Evolutionary conservation across 2,888 invertebrate genomes (phyloP), one percentile per base, ranked within the genome.

Genomic region (Prenolepis imparis): DNA sequence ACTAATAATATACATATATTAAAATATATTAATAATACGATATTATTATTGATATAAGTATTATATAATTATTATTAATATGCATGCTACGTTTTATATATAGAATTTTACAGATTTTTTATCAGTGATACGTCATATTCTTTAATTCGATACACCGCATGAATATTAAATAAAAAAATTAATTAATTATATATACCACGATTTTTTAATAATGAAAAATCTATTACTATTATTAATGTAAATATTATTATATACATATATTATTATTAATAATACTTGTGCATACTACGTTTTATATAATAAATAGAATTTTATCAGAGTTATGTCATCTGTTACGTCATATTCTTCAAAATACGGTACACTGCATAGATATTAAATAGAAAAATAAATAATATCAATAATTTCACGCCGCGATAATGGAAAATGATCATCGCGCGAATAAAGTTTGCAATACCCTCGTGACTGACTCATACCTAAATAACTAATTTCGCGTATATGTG

Each of bases 341-440:
- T 36, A 57, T 55, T 28, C 36, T 15, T 5, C 15, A 6, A 28
- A 28, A 2, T 8, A 36, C 1, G 48, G n/a, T n/a, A 36, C n/a
- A 6, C 6, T 21, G 18, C n/a, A 15, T 4, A 8, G 18, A 39
- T 4, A 18, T 32, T 44, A 15, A 61, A 44, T 32, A 39, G 0
- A 32, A 28, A 63, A 57, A 9, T 36, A 15, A 41, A 41, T 28
- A 28, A 28, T 28, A 28, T 41, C 18, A 44, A 48, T 21, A 44
- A 48, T 21, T 63, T 44, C 12, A 61, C 6, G n/a, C 21, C 15
- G 32, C 15, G 21, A 44, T 36, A 18, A 32, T 12, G 15, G 36
- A 8, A 52, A 66, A 68, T n/a, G 75, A 67, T 39, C 12, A 55
- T 67, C 24, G 68, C 74, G 63, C 36, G 39, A 18, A 75, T n/a